A percentile compares a stretch with the other conserved stretches of the same genome.
Evolutionary conservation across 2,888 invertebrate genomes (phyloP).

Genomic region (Heteropelma amictum): DNA sequence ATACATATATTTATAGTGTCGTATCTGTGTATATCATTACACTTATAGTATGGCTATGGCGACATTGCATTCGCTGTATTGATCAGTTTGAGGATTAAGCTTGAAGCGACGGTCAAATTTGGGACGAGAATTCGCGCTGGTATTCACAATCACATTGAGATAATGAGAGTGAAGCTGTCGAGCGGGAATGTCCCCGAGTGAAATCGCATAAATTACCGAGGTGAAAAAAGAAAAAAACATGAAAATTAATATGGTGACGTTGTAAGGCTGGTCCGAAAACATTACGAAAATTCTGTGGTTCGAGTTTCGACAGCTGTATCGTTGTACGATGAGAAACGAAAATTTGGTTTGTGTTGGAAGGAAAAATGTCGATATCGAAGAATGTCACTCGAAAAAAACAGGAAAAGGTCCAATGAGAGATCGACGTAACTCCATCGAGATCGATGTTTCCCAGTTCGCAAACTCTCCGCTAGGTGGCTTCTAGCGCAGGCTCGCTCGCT

Average conservation of each 20-base stretch:
- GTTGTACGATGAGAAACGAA: no score
- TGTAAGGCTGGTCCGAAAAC: not conserved
- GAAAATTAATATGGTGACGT: not conserved
- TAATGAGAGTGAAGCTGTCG: conserved; percentile 24
- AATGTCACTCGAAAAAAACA: no score
- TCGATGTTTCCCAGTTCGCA: no score
- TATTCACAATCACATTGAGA: not conserved
- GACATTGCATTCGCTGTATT: not conserved
- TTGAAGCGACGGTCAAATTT: conserved; percentile 4
- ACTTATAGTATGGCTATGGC: not conserved
- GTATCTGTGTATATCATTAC: no score
- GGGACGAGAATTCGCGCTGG: not conserved
- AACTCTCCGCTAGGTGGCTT: no score
- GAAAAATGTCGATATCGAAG: no score
- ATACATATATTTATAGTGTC: no score
- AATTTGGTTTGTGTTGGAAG: no score
- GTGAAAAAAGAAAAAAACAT: no score
- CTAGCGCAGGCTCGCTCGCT: no score
- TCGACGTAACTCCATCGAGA: no score
- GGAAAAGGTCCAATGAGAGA: no score
- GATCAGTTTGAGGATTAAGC: not conserved
- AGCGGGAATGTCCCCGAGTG: conserved; percentile 1
- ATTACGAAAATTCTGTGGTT: not conserved
- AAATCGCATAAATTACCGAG: conserved; percentile 19
- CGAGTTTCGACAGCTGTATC: not conserved